These are phyloP conservation scores for Takifugu ocellatus DNA, from an alignment of 2,797 vertebrate genomes.

Conservation along the genomic window DNA sequence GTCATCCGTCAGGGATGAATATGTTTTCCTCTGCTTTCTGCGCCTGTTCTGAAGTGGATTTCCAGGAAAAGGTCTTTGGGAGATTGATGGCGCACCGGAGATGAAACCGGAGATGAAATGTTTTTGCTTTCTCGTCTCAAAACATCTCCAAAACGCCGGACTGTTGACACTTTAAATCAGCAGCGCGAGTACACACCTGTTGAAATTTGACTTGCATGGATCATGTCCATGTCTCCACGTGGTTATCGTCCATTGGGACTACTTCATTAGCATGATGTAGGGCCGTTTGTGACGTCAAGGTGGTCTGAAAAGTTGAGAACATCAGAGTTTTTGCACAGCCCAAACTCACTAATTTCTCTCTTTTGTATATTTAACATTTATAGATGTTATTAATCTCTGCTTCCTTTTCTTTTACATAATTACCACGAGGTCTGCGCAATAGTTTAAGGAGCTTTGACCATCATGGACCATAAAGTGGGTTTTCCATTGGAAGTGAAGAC, in stretches of 20 bases:
- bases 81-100: constrained; percentile 25
- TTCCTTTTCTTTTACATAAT: no score
- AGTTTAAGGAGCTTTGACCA: no score
- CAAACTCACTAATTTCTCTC: no score
- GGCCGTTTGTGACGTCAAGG: constrained; percentile 21
- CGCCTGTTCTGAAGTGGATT: constrained; percentile 31
- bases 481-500: not conserved
- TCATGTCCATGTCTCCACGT: constrained; percentile 33
- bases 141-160: constrained; percentile 19
- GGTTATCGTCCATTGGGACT: constrained; percentile 30
- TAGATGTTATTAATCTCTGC: no score
- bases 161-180: constrained; percentile 50
- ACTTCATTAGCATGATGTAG: constrained; percentile 20
- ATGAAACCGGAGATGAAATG: constrained; percentile 1
- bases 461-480: not conserved
- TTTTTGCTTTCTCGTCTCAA: constrained; percentile 20
- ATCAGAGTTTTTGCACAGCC: not conserved
- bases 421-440: no score
- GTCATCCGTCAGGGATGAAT: constrained; percentile 27
- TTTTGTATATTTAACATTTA: no score
- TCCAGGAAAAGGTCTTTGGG: constrained; percentile 25
- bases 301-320: constrained; percentile 7
- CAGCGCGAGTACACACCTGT: constrained; percentile 48
- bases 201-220: constrained; percentile 23
- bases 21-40: constrained; percentile 13